phyloP scores from a whole-genome alignment of 1,140 invertebrate genomes.

The Lasioglossum albipes region DNA sequence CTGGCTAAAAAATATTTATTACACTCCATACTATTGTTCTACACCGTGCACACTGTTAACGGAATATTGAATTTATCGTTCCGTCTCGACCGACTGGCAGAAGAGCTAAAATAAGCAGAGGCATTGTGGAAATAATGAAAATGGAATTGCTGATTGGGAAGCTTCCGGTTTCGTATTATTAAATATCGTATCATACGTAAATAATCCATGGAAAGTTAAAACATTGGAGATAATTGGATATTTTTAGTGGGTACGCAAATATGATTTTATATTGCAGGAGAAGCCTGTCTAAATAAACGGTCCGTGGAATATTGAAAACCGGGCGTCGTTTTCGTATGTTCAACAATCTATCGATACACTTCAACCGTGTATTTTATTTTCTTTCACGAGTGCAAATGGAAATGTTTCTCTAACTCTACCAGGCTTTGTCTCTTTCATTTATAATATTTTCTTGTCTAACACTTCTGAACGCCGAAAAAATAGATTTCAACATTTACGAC shows the following conservation, averaged over 20 bases:
- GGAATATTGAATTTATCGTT: neutral
- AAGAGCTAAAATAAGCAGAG: neutral
- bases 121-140: neutral
- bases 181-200: constrained; percentile 15
- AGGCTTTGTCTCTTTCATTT: no score
- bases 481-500: no score
- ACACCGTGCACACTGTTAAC: neutral
- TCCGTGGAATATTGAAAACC: constrained; percentile 1
- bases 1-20: neutral
- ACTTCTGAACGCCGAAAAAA: no score
- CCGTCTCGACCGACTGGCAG: neutral
- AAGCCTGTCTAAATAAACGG: constrained; percentile 32
- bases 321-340: no score
- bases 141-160: constrained; percentile 9
- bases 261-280: constrained; percentile 31
- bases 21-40: neutral
- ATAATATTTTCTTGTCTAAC: no score
- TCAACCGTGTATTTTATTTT: neutral
- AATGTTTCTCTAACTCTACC: no score
- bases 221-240: constrained; percentile 30
- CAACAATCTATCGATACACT: neutral
- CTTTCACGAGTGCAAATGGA: no score
- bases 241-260: constrained; percentile 14
- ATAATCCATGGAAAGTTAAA: constrained; percentile 29
- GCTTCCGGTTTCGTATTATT: constrained; percentile 28